A percentile compares a stretch with the other conserved stretches of the same genome.
Evolutionary conservation across 2,797 vertebrate species (phyloP).

Genomic region (Myotis daubentonii): DNA sequence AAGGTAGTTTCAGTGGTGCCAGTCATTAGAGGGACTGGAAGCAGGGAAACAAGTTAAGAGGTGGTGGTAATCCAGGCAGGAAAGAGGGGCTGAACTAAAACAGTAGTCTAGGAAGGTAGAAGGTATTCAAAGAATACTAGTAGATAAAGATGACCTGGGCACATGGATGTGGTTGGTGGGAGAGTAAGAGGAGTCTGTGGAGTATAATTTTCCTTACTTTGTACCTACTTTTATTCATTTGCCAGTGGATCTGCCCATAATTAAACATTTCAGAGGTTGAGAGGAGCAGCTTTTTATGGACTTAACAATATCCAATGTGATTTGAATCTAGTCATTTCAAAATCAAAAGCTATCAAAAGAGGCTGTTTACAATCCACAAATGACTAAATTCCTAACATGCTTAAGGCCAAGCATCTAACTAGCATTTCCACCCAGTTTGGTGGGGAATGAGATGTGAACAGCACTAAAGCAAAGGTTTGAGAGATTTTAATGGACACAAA

Average conservation of each 20-base stretch:
- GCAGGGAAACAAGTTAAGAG: conserved; percentile 35
- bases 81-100: conserved; percentile 24
- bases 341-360: conserved; percentile 43
- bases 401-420: conserved; percentile 3
- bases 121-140: background rate
- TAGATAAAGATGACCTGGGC: background rate
- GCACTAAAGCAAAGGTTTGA: conserved; percentile 62
- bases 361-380: conserved; percentile 47
- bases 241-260: background rate
- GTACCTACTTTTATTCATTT: background rate
- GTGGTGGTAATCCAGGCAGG: background rate
- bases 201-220: conserved; percentile 49
- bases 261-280: conserved; percentile 19
- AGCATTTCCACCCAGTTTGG: conserved; percentile 22
- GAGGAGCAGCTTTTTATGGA: background rate
- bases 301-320: conserved; percentile 23
- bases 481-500: conserved; percentile 73
- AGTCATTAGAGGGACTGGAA: background rate
- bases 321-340: conserved; percentile 49
- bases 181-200: background rate
- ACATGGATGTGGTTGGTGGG: background rate
- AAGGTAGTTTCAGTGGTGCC: background rate
- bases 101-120: background rate
- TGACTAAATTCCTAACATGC: conserved; percentile 3
- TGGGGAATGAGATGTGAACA: background rate